phyloP scores from a whole-genome alignment of 1,140 invertebrate genomes.

The Drosophila gunungcola region DNA sequence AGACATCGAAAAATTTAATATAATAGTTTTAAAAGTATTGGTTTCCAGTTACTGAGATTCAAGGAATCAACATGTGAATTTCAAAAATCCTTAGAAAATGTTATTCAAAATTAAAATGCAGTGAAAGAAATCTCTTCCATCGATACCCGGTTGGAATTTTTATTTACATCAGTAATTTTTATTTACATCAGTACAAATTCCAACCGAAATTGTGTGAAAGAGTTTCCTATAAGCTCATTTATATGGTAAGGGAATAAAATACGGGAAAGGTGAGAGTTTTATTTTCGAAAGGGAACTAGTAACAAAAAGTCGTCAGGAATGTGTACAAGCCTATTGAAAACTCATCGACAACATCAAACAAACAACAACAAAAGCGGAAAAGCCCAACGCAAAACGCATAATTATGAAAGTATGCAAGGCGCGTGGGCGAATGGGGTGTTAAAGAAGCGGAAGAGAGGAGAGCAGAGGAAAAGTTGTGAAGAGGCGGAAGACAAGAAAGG shows the following conservation, averaged over 20 bases:
- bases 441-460: conserved; percentile 1
- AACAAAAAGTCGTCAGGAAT: conserved; percentile 47
- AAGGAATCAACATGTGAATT: too few species aligned
- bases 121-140: too few species aligned
- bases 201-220: too few species aligned
- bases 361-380: conserved; percentile 35
- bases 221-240: background rate
- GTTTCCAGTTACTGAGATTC: too few species aligned
- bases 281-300: conserved; percentile 31
- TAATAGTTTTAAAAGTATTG: too few species aligned
- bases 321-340: conserved; percentile 68
- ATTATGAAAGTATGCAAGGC: conserved; percentile 71
- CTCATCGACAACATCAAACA: conserved; percentile 69
- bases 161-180: too few species aligned
- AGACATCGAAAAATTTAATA: too few species aligned
- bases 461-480: background rate
- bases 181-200: too few species aligned
- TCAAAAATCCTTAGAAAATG: too few species aligned
- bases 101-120: too few species aligned
- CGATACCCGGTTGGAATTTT: too few species aligned
- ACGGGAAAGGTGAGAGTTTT: conserved; percentile 2
- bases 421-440: conserved; percentile 50
- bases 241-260: conserved; percentile 9
- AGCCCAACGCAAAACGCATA: conserved; percentile 53
- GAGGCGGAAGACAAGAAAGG: background rate